Evolutionary conservation across 2,113 vertebrate genomes (phyloP).

Genomic region (Chionodraco myersi): DNA sequence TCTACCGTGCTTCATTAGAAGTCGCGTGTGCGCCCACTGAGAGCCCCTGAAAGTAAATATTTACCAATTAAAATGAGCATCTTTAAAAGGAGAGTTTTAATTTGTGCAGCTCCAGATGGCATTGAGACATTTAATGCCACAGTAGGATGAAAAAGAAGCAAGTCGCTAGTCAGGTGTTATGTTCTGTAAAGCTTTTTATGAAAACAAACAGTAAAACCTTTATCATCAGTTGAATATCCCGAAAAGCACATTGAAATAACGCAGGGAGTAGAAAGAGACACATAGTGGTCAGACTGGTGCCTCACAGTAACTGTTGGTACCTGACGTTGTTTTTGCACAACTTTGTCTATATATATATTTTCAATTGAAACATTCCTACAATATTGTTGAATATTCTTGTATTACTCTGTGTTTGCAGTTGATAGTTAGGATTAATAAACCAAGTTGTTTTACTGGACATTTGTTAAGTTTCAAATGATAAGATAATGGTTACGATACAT

Average conservation of each 20-base stretch:
- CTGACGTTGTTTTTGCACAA: too few relatives aligned
- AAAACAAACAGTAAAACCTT: slow-evolving; percentile 61
- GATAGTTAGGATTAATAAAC: background rate
- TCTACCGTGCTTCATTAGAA: slow-evolving; percentile 65
- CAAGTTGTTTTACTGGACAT: background rate
- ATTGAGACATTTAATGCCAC: slow-evolving; percentile 73
- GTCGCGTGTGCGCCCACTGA: slow-evolving; percentile 50
- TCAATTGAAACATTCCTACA: too few relatives aligned
- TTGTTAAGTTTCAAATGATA: background rate
- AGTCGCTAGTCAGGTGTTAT: slow-evolving; percentile 40
- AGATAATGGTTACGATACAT: background rate
- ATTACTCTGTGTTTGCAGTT: background rate
- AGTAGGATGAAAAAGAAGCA: slow-evolving; percentile 62
- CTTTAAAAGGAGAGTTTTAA: slow-evolving; percentile 61
- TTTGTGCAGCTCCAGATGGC: slow-evolving; percentile 71
- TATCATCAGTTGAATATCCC: slow-evolving; percentile 35
- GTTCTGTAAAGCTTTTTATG: slow-evolving; percentile 56
- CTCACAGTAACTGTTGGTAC: too few relatives aligned
- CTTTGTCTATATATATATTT: too few relatives aligned
- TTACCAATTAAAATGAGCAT: slow-evolving; percentile 78
- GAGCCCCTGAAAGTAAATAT: slow-evolving; percentile 75
- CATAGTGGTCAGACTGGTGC: background rate
- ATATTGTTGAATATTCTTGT: background rate
- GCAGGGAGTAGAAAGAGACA: slow-evolving; percentile 2
- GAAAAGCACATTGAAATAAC: slow-evolving; percentile 32